Evolutionary conservation across 2,797 vertebrate species (phyloP).

Genomic region (Loris lydekkerianus): DNA sequence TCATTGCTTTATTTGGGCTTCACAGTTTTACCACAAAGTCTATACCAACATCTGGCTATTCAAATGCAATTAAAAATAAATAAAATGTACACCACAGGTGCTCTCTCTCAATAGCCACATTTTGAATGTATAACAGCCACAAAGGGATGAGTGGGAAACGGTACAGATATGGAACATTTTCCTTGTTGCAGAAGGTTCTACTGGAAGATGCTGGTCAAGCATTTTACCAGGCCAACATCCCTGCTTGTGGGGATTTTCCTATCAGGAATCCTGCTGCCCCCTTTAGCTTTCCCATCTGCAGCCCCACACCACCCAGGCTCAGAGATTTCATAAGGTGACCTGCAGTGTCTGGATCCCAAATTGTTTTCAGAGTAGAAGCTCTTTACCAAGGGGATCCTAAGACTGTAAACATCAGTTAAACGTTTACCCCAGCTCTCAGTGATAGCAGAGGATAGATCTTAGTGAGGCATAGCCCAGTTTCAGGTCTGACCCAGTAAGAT

Average conservation of each 20-base stretch:
- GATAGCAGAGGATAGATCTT: background rate
- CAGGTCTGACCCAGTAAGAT: background rate
- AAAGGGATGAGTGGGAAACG: background rate
- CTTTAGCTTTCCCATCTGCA: background rate
- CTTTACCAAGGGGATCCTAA: background rate
- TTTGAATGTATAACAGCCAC: too few relatives aligned
- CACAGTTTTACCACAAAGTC: background rate
- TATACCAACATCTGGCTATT: background rate
- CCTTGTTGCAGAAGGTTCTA: background rate
- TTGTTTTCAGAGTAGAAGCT: background rate
- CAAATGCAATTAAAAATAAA: constrained; percentile 44
- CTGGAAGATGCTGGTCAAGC: background rate
- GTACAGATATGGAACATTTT: background rate
- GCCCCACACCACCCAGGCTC: background rate
- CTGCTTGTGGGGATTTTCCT: background rate
- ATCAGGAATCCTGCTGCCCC: background rate
- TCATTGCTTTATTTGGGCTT: background rate
- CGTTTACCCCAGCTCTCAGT: background rate
- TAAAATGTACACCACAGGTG: background rate
- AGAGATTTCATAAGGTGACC: background rate
- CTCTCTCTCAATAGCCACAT: background rate
- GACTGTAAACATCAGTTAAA: background rate
- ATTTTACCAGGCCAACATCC: background rate
- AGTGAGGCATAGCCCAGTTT: background rate
- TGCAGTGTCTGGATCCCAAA: background rate